Evolutionary conservation across 2,797 vertebrate genomes (phyloP).

Genomic region (Rhabdophis nuchalis): DNA sequence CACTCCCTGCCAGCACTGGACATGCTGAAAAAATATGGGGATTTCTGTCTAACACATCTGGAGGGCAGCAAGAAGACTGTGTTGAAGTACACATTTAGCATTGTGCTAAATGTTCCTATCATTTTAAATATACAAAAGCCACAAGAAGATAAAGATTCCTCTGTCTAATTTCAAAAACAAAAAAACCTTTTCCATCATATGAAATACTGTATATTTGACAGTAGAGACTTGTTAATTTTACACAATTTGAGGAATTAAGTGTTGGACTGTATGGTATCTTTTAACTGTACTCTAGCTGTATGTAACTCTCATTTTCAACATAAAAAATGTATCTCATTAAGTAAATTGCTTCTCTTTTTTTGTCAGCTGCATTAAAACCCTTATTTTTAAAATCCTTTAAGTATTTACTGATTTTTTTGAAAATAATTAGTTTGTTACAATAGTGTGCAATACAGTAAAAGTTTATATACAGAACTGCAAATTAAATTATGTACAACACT

Average conservation of each 20-base stretch:
- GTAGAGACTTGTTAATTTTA: slow-evolving; percentile 71
- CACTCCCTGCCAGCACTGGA: neutral
- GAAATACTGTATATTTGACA: slow-evolving; percentile 70
- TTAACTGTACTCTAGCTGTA: slow-evolving; percentile 71
- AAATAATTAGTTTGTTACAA: slow-evolving; percentile 68
- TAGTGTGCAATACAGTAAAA: slow-evolving; percentile 69
- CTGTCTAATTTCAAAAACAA: slow-evolving; percentile 64
- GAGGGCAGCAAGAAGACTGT: slow-evolving; percentile 52
- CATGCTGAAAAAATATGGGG: neutral
- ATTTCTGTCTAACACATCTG: slow-evolving; percentile 42
- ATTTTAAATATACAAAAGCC: slow-evolving; percentile 65
- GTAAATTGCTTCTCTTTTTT: slow-evolving; percentile 71
- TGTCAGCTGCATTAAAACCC: slow-evolving; percentile 72
- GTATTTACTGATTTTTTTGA: slow-evolving; percentile 70
- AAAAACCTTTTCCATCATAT: slow-evolving; percentile 59
- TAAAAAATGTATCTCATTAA: slow-evolving; percentile 71
- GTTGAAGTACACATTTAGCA: slow-evolving; percentile 60
- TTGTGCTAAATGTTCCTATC: slow-evolving; percentile 66
- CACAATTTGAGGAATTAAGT: slow-evolving; percentile 70
- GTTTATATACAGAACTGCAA: slow-evolving; percentile 69
- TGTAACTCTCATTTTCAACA: slow-evolving; percentile 69
- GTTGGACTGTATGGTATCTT: slow-evolving; percentile 71
- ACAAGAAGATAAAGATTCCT: slow-evolving; percentile 64
- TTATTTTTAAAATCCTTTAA: slow-evolving; percentile 71
- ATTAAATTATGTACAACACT: slow-evolving; percentile 71